Conservation (phyloP, 2,797 vertebrate genomes). For the Acestrorhynchus altus region DNA sequence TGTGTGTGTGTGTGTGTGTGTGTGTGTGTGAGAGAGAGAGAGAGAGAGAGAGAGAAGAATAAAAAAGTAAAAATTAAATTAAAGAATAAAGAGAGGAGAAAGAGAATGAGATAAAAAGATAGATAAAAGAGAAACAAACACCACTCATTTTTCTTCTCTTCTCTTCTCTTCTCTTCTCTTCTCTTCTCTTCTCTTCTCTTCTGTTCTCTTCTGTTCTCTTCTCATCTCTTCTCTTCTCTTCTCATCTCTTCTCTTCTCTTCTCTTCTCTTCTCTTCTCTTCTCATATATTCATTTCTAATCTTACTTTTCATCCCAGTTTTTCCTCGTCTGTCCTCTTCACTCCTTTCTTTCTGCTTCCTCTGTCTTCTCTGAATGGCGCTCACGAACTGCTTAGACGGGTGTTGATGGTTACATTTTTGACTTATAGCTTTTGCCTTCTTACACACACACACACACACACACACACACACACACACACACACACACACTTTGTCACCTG, state of each 20-base stretch:
- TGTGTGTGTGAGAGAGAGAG: not conserved
- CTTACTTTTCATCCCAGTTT: not conserved
- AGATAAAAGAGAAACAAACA: too few species aligned
- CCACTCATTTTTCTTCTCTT: not conserved
- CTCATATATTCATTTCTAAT: not conserved
- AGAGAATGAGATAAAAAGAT: not conserved
- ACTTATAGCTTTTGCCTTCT: not conserved
- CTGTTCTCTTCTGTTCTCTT: not conserved
- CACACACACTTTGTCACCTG: not conserved
- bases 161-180: not conserved
- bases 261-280: not conserved
- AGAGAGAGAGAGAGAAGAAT: not conserved
- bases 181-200: not conserved
- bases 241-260: not conserved
- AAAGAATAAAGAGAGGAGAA: too few species aligned
- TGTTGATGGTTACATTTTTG: constrained; percentile 21
- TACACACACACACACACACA: not conserved
- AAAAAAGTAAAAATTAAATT: too few species aligned
- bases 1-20: too few species aligned
- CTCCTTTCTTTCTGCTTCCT: not conserved
- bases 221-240: not conserved
- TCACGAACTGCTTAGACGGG: constrained; percentile 15
- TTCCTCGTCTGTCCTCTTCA: not conserved
- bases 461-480: not conserved
- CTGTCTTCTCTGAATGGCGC: not conserved